A percentile compares a stretch with the other conserved stretches of the same genome.
Conservation (phyloP, 1,140 invertebrate species). For the Drosophila baimaii region DNA sequence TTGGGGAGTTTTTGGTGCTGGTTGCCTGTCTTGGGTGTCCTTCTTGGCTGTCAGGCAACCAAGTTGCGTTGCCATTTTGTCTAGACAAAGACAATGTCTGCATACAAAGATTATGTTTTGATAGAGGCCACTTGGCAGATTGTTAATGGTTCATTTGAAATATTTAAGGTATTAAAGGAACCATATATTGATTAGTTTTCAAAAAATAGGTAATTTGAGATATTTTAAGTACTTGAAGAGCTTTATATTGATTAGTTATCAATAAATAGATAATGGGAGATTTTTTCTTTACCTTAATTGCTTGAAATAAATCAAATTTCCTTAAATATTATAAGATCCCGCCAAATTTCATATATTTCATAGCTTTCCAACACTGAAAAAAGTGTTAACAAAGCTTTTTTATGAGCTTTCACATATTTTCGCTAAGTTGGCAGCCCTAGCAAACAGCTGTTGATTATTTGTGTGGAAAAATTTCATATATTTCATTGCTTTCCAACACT, state of each 20-base stretch:
- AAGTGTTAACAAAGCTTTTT: not conserved
- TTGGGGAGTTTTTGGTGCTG: slow-evolving; percentile 8
- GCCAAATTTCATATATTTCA: not conserved
- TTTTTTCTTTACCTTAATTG: not conserved
- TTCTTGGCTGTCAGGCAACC: slow-evolving; percentile 51
- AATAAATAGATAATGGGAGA: not conserved
- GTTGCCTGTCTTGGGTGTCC: slow-evolving; percentile 3
- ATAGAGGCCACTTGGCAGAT: slow-evolving; percentile 10
- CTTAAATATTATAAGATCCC: not conserved
- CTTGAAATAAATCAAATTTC: too few relatives aligned
- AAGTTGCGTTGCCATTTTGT: slow-evolving; percentile 54
- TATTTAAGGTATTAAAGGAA: not conserved
- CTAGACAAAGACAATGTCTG: slow-evolving; percentile 63
- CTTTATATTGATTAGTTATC: not conserved
- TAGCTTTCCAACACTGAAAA: not conserved
- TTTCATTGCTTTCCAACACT: not conserved
- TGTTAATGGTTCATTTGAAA: not conserved
- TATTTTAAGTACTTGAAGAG: not conserved
- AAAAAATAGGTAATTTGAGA: not conserved
- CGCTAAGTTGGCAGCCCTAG: not conserved
- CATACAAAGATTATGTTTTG: slow-evolving; percentile 50
- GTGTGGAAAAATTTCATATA: not conserved
- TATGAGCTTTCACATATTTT: not conserved
- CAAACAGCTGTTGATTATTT: slow-evolving; percentile 11
- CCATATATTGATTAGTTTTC: not conserved